Evolutionary conservation across 2,113 vertebrate species (phyloP).

Genomic region (Prinia subflava): DNA sequence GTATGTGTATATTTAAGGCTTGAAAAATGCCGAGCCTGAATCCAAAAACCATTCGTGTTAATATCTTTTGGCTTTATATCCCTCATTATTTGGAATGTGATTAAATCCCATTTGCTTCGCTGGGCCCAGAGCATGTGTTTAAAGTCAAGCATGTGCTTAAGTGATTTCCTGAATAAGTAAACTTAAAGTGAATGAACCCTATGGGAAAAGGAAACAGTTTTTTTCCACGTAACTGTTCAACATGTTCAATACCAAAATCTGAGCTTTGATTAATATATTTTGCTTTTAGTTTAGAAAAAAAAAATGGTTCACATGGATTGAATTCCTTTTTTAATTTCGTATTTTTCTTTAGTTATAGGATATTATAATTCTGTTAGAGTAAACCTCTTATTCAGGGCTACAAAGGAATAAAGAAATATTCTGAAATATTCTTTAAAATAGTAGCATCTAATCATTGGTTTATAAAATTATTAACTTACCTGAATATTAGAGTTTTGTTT

Average conservation of each 20-base stretch:
- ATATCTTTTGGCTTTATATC: slow-evolving; percentile 32
- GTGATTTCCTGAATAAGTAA: neutral
- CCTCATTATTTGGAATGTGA: slow-evolving; percentile 9
- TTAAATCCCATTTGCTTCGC: neutral
- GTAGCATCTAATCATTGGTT: neutral
- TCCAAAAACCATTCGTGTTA: neutral
- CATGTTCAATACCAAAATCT: neutral
- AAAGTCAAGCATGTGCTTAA: slow-evolving; percentile 25
- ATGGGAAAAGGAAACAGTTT: neutral
- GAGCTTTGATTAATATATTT: neutral
- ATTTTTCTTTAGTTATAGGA: neutral
- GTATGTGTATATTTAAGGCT: slow-evolving; percentile 10
- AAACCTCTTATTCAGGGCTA: neutral
- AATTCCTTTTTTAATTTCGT: neutral
- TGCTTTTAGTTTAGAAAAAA: neutral
- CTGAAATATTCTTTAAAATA: neutral
- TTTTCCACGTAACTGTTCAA: neutral
- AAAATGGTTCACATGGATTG: neutral
- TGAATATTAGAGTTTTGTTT: neutral
- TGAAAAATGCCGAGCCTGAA: neutral
- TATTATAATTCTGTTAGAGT: neutral
- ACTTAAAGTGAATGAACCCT: neutral
- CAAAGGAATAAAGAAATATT: neutral
- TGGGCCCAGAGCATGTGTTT: slow-evolving; percentile 3
- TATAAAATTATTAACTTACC: neutral